Conservation (phyloP, 1,140 invertebrate genomes). For the Gerris buenoi region DNA sequence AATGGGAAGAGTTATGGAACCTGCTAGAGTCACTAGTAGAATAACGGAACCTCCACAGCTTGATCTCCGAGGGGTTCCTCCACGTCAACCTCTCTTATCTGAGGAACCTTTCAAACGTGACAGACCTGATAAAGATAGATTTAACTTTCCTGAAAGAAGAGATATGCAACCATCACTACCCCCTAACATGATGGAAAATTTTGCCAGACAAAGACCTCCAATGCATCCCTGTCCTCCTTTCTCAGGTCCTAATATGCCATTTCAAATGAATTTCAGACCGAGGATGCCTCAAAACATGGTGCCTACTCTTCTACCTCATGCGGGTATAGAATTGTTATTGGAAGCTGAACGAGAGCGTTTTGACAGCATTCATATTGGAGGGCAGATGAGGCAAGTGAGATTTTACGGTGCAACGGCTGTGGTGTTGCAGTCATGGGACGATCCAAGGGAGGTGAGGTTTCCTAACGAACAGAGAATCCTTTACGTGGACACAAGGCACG, state of each 20-base stretch:
- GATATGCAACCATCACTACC: neutral
- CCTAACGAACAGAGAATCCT: conserved; percentile 48
- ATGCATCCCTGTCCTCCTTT: neutral
- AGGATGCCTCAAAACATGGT: neutral
- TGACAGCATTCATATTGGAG: conserved; percentile 72
- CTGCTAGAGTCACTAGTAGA: neutral
- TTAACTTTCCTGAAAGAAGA: too few relatives aligned
- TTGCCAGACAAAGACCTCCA: neutral
- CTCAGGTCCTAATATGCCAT: neutral
- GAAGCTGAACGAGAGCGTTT: conserved; percentile 47
- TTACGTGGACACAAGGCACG: conserved; percentile 56
- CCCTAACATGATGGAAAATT: neutral
- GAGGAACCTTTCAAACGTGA: neutral
- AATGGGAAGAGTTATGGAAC: neutral
- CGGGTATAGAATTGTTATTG: conserved; percentile 40
- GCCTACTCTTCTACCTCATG: conserved; percentile 32
- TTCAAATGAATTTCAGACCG: neutral
- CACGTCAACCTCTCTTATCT: too few relatives aligned
- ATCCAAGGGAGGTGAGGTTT: conserved; percentile 71
- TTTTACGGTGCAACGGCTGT: conserved; percentile 73
- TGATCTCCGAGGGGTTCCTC: too few relatives aligned
- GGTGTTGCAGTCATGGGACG: conserved; percentile 65
- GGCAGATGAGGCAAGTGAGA: conserved; percentile 61
- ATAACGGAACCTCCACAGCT: neutral
- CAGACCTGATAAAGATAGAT: neutral